These are phyloP conservation scores for Erynnis tages DNA, from an alignment of 2,888 invertebrate genomes.

Conservation along the genomic window DNA sequence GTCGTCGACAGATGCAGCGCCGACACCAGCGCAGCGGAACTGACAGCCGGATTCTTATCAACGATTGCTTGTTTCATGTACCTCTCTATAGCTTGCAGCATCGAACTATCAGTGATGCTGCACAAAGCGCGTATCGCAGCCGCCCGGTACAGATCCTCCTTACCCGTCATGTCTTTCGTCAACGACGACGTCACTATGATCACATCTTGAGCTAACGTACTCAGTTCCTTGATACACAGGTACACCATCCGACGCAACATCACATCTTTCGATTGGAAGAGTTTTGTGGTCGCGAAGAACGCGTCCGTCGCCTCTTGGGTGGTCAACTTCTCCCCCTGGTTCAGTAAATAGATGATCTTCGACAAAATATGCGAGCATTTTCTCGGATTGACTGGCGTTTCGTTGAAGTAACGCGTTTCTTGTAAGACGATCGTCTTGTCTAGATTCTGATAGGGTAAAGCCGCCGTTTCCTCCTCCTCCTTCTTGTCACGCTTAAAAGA, in stretches of 20 bases:
- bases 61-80: conserved; percentile 99
- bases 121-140: conserved; percentile 97
- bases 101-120: conserved; percentile 95
- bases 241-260: conserved; percentile 97
- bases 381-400: conserved; percentile 97
- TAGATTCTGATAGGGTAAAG: conserved; percentile 94
- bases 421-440: conserved; percentile 98
- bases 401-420: conserved; percentile 98
- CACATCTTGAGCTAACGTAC: conserved; percentile 97
- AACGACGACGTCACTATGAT: conserved; percentile 99
- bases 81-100: conserved; percentile 97
- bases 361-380: conserved; percentile 98
- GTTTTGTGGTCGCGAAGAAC: conserved; percentile 99
- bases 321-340: conserved; percentile 96
- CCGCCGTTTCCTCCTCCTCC: conserved; percentile 95
- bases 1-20: conserved; percentile 87
- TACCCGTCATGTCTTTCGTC: conserved; percentile 98
- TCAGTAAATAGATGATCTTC: conserved; percentile 96
- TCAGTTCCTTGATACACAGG: conserved; percentile 96
- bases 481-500: conserved; percentile 95
- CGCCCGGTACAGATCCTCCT: conserved; percentile 92
- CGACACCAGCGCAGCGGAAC: conserved; percentile 97
- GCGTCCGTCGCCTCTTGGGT: conserved; percentile 98
- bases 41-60: conserved; percentile 95
- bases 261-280: conserved; percentile 98